Evolutionary conservation across 2,113 vertebrate genomes (phyloP).

Genomic region (Sceloporus tristichus): DNA sequence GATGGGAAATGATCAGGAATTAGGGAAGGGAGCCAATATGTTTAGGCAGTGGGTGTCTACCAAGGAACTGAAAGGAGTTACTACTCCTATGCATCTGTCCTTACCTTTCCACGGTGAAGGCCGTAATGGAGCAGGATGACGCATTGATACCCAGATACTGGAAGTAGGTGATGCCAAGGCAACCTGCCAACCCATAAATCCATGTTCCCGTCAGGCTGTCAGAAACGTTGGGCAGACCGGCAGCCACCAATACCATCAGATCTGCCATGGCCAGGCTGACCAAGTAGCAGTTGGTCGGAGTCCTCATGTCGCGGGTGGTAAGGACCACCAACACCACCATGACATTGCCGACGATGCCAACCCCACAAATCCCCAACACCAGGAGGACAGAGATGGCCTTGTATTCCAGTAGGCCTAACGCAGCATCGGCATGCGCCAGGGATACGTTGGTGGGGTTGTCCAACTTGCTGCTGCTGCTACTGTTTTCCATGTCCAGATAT

Average conservation of each 20-base stretch:
- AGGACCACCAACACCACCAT: slow-evolving; percentile 87
- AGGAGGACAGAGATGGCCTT: slow-evolving; percentile 80
- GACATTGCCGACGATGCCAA: slow-evolving; percentile 84
- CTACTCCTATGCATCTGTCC: not conserved
- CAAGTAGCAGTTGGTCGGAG: slow-evolving; percentile 85
- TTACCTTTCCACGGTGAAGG: slow-evolving; percentile 85
- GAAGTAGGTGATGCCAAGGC: slow-evolving; percentile 84
- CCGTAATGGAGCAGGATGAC: slow-evolving; percentile 86
- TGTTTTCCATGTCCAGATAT: slow-evolving; percentile 66
- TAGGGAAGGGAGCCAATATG: too few relatives aligned
- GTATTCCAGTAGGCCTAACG: slow-evolving; percentile 77
- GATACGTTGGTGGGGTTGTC: slow-evolving; percentile 80
- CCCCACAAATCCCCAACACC: slow-evolving; percentile 79
- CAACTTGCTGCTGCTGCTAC: slow-evolving; percentile 61
- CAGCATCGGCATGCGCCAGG: slow-evolving; percentile 50
- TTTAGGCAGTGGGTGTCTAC: too few relatives aligned
- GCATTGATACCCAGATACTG: slow-evolving; percentile 87
- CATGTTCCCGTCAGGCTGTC: slow-evolving; percentile 82
- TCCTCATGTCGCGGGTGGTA: slow-evolving; percentile 82
- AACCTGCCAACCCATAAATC: slow-evolving; percentile 81
- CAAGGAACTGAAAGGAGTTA: too few relatives aligned
- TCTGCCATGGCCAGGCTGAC: slow-evolving; percentile 85
- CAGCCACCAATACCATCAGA: slow-evolving; percentile 82
- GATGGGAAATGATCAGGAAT: too few relatives aligned
- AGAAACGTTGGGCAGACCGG: slow-evolving; percentile 81